These are phyloP conservation scores for Ditula angustiorana DNA, from an alignment of 2,888 invertebrate species.

Conservation along the genomic window DNA sequence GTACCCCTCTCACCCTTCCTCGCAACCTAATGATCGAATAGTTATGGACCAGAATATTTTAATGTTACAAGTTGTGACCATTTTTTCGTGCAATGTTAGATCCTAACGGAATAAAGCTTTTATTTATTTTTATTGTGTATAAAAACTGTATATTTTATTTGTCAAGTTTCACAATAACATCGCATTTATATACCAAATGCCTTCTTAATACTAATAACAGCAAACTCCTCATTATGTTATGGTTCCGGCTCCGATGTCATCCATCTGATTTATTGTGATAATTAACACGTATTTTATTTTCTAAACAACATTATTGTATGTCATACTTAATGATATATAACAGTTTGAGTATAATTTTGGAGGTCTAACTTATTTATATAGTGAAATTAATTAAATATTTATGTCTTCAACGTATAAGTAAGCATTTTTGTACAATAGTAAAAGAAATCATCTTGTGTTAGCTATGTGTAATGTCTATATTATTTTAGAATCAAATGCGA, in stretches of 20 bases:
- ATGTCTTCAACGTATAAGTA: constrained; percentile 25
- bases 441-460: constrained; percentile 29
- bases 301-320: constrained; percentile 10
- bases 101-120: constrained; percentile 53
- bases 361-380: constrained; percentile 26
- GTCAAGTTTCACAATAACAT: constrained; percentile 50
- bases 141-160: constrained; percentile 52
- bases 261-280: constrained; percentile 33
- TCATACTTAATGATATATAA: constrained; percentile 23
- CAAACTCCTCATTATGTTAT: constrained; percentile 1
- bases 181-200: constrained; percentile 64
- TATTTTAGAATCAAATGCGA: constrained; percentile 26
- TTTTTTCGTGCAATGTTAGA: constrained; percentile 49
- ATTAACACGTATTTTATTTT: constrained; percentile 30
- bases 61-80: constrained; percentile 31
- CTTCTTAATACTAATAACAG: constrained; percentile 3
- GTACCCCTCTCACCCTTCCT: constrained; percentile 11
- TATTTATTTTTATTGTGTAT: constrained; percentile 31
- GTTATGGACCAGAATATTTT: constrained; percentile 16
- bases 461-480: constrained; percentile 33
- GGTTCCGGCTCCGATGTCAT: constrained; percentile 9
- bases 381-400: constrained; percentile 27
- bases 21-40: constrained; percentile 7
- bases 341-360: constrained; percentile 16
- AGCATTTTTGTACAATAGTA: constrained; percentile 37